Conservation (phyloP, 2,888 invertebrate species). For the Drosophila eohydei region DNA sequence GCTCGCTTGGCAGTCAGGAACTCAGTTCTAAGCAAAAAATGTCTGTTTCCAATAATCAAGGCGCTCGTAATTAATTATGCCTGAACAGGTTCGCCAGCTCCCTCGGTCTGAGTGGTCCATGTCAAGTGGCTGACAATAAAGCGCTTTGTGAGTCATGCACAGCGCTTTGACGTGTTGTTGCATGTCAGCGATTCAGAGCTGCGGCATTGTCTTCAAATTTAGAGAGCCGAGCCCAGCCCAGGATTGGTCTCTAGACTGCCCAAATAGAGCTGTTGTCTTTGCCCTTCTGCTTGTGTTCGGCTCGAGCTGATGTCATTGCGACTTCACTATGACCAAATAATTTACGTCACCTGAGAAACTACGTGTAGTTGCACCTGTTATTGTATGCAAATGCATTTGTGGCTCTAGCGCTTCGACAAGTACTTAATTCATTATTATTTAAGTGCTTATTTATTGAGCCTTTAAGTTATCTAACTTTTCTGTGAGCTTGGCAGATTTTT, state of each 20-base stretch:
- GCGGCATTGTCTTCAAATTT: constrained; percentile 54
- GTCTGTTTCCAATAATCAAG: constrained; percentile 32
- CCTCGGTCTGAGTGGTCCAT: constrained; percentile 6
- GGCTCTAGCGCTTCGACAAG: not conserved
- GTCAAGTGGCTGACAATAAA: constrained; percentile 47
- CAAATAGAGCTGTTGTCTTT: constrained; percentile 20
- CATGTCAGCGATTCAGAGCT: constrained; percentile 42
- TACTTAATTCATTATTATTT: constrained; percentile 45
- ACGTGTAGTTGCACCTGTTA: constrained; percentile 13
- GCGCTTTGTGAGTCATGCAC: constrained; percentile 56
- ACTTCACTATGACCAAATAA: constrained; percentile 12
- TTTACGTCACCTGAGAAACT: constrained; percentile 46
- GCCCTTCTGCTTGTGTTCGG: constrained; percentile 31
- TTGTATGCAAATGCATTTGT: constrained; percentile 57
- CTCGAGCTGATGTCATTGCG: constrained; percentile 56
- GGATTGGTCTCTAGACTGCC: constrained; percentile 42
- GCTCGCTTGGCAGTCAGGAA: constrained; percentile 37
- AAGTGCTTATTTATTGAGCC: constrained; percentile 27
- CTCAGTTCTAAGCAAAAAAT: constrained; percentile 52
- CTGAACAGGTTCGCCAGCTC: constrained; percentile 22
- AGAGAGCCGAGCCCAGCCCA: constrained; percentile 42
- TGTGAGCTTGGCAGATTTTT: constrained; percentile 2
- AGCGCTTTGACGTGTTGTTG: constrained; percentile 27
- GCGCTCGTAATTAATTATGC: constrained; percentile 62
- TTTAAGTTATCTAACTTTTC: constrained; percentile 9